Base-by-base conservation (phyloP, 2,888 invertebrate genomes). In the Diarsia brunnea region DNA sequence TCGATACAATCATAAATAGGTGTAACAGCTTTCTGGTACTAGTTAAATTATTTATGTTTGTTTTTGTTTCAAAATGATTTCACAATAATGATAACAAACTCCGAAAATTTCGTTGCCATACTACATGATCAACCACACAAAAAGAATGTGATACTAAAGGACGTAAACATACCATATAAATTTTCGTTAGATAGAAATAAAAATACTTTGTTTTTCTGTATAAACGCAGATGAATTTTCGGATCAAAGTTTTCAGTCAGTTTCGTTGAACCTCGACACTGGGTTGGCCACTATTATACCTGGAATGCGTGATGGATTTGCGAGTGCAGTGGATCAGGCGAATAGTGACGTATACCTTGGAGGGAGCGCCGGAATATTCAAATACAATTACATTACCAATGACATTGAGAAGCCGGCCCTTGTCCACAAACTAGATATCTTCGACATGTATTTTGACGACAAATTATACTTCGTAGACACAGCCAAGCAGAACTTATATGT, bases 161-260 rank as follows among this genome's bases (percentile, higher is more conserved):
- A 95, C 78, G 94, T 90, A 16, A 94, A 94, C 67, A 86, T 94
- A 72, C 94, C 94, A 4, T 93, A 92, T 81, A 94, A 94, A 79
- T 91, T 94, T 74, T 81, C 92, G 45, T 78, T 93, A 53, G 93
- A 94, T 65, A 91, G 92, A 72, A 86, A 78, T 19, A 88, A 73
- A 61, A 92, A 94, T 73, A 89, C 82, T 76, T 81, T 94, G 69
- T 92, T 93, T 85, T 94, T 94, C 79, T 94, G 93, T 84, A 94
- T 94, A 82, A 95, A 95, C 78, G 92, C 94, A 4, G 94, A 95
- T 71, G 92, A 94, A 73, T 93, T 92, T 87, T 92, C 93, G 0
- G 91, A 93, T 69, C 94, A 94, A 90, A 94, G 94, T 84, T 95
- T 95, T 79, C 93, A 93, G 79, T 92, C 90, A 12, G 94, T 92